phyloP scores from a whole-genome alignment of 2,113 vertebrate species.

The Dipodomys spectabilis region DNA sequence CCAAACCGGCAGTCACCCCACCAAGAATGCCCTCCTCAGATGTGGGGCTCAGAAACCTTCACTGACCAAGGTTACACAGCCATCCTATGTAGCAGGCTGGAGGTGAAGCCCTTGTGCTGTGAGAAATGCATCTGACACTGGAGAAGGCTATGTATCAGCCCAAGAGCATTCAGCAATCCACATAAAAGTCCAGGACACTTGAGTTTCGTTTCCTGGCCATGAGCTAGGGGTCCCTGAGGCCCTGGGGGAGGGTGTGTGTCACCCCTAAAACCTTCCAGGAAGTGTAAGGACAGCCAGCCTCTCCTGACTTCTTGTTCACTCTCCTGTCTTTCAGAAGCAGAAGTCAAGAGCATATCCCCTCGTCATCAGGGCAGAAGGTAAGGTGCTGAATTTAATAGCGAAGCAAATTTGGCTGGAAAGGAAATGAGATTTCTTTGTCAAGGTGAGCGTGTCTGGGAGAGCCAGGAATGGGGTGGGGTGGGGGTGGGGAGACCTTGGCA shows the following conservation, averaged over 20 bases:
- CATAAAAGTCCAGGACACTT: neutral
- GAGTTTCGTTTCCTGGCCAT: too few species aligned
- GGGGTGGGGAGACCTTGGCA: neutral
- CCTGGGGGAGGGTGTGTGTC: neutral
- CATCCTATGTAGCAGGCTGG: neutral
- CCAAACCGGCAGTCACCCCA: neutral
- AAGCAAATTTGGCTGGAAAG: constrained; percentile 74
- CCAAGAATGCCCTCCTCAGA: neutral
- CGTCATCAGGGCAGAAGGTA: constrained; percentile 57
- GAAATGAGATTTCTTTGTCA: constrained; percentile 81
- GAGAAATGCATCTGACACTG: neutral
- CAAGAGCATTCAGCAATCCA: neutral
- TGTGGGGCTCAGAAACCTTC: neutral
- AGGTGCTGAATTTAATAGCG: constrained; percentile 72
- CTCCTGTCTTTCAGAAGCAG: constrained; percentile 25
- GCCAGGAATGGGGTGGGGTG: constrained; percentile 11
- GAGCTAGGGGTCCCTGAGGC: neutral
- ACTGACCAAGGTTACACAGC: neutral
- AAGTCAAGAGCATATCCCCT: neutral
- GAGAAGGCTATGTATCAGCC: neutral
- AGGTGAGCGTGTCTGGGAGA: constrained; percentile 76
- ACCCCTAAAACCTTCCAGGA: neutral
- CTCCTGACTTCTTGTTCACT: neutral
- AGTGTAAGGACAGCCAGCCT: neutral
- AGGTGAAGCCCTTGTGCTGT: neutral